Percentiles rank a stretch among this genome's conserved stretches.
phyloP scores from a whole-genome alignment of 2,888 invertebrate genomes.

The Drosophila kanekoi region DNA sequence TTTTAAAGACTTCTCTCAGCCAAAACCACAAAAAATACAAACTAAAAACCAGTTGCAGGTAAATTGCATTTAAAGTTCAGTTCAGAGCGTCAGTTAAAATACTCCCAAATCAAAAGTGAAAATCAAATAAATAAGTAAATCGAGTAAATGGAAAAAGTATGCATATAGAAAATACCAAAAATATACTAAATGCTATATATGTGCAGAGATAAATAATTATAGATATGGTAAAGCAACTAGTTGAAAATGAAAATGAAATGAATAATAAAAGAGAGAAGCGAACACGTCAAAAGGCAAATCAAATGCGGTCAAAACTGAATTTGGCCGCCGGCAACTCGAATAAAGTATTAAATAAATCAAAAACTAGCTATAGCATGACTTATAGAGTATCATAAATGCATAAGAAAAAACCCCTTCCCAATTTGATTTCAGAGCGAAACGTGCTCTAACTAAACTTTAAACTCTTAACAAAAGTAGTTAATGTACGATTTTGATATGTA shows the following conservation, averaged over 20 bases:
- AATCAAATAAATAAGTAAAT: constrained; percentile 63
- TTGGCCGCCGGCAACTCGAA: constrained; percentile 1
- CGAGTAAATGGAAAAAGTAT: constrained; percentile 36
- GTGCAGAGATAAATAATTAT: constrained; percentile 54
- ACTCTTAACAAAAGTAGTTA: constrained; percentile 1
- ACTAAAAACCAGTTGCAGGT: constrained; percentile 51
- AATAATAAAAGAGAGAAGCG: constrained; percentile 15
- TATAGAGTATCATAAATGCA: constrained; percentile 23
- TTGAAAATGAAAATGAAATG: constrained; percentile 16
- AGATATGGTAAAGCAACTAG: constrained; percentile 14
- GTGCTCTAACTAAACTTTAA: background rate
- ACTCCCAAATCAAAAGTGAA: constrained; percentile 59
- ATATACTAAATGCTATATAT: constrained; percentile 27
- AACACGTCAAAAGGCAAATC: constrained; percentile 9
- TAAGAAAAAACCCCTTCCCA: constrained; percentile 5
- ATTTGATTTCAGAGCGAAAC: background rate
- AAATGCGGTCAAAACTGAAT: constrained; percentile 3
- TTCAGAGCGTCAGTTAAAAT: constrained; percentile 42
- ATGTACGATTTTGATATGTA: constrained; percentile 41
- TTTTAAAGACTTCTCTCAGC: constrained; percentile 12
- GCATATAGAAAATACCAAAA: constrained; percentile 16
- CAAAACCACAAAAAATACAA: constrained; percentile 10
- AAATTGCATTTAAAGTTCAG: constrained; percentile 65
- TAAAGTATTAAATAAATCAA: constrained; percentile 31
- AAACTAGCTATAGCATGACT: constrained; percentile 14